Conservation (phyloP, 2,888 invertebrate genomes). For the Caenorhabditis imperialis region DNA sequence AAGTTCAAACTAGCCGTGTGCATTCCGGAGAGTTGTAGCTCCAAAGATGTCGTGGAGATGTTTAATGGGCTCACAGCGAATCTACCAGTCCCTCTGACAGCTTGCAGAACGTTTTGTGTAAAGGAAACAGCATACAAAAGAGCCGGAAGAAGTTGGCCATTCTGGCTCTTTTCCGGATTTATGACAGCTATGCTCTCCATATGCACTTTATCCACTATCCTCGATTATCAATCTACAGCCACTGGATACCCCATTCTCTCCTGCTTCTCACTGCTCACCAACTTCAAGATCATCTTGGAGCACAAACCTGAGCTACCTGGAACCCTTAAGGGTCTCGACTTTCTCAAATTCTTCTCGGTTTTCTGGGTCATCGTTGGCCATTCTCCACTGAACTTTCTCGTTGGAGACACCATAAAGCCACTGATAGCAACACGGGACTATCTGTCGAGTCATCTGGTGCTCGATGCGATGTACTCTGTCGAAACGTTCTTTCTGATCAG, state of each 20-base stretch:
- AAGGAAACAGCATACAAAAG: neutral
- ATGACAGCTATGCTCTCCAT: neutral
- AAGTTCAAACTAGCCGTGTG: conserved; percentile 5
- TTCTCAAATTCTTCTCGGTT: conserved; percentile 64
- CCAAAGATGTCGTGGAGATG: neutral
- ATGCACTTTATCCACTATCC: neutral
- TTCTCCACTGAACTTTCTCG: conserved; percentile 10
- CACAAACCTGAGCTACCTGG: neutral
- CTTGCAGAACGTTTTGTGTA: conserved; percentile 8
- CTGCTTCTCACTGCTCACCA: conserved; percentile 17
- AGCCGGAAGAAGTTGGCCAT: neutral
- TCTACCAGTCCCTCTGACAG: conserved; percentile 7
- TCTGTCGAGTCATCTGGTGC: conserved; percentile 20
- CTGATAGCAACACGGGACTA: neutral
- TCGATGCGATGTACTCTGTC: conserved; percentile 61
- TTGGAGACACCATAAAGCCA: conserved; percentile 7
- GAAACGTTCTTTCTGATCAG: conserved; percentile 67
- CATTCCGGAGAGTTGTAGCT: conserved; percentile 14
- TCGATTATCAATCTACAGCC: conserved; percentile 13
- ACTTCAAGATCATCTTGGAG: conserved; percentile 8
- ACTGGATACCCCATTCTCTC: conserved; percentile 1
- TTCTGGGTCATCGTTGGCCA: conserved; percentile 65
- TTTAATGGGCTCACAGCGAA: conserved; percentile 13
- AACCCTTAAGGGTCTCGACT: conserved; percentile 41
- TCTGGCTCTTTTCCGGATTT: neutral